Conservation (phyloP, 2,797 vertebrate genomes). For the Delichon dasypus region DNA sequence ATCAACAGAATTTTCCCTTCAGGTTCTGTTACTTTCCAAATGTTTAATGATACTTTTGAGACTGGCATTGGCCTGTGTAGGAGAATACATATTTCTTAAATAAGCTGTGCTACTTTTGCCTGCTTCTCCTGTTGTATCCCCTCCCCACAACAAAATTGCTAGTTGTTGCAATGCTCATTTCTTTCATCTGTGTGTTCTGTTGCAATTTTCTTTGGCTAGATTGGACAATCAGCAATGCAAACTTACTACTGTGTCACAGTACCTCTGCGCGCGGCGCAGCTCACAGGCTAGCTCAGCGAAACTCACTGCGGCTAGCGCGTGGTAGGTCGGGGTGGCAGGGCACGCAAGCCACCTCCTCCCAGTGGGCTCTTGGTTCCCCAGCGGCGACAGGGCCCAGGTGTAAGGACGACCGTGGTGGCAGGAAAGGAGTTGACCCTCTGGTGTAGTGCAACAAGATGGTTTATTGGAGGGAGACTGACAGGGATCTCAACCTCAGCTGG, state of each 20-base stretch:
- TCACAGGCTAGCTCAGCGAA: too few species aligned
- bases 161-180: fast-evolving
- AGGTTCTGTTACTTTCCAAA: background rate
- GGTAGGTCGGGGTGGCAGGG: too few species aligned
- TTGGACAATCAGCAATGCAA: background rate
- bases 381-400: too few species aligned
- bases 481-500: too few species aligned
- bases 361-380: too few species aligned
- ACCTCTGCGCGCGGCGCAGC: too few species aligned
- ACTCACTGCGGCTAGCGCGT: too few species aligned
- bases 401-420: too few species aligned
- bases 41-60: background rate
- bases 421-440: too few species aligned
- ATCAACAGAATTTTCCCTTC: background rate
- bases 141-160: background rate
- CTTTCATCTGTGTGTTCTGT: background rate
- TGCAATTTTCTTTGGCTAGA: background rate
- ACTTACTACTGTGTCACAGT: background rate
- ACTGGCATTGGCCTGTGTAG: background rate
- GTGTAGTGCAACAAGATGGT: too few species aligned
- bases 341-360: too few species aligned
- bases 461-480: too few species aligned
- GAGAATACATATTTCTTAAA: background rate
- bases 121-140: fast-evolving
- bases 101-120: background rate